phyloP scores from a whole-genome alignment of 2,888 invertebrate genomes.

The Ophion slaviceki region DNA sequence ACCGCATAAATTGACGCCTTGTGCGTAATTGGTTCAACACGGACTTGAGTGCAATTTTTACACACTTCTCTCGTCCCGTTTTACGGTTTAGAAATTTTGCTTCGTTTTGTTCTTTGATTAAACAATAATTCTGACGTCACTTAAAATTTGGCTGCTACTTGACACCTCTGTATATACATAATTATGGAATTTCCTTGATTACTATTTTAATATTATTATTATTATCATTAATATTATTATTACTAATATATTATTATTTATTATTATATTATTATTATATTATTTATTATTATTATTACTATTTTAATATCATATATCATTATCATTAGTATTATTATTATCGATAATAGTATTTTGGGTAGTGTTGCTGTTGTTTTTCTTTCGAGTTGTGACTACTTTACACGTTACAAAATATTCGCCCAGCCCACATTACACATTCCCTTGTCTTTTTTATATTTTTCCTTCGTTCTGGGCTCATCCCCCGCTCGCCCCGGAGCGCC shows the following conservation, averaged over 20 bases:
- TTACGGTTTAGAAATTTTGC: too few relatives aligned
- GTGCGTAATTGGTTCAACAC: background rate
- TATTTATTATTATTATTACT: too few relatives aligned
- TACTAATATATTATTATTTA: too few relatives aligned
- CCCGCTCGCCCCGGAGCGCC: background rate
- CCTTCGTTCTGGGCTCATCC: constrained; percentile 12
- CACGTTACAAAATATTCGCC: background rate
- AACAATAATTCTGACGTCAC: too few relatives aligned
- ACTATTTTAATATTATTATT: too few relatives aligned
- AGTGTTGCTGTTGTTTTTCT: background rate
- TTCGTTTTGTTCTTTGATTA: too few relatives aligned
- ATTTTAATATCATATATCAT: too few relatives aligned
- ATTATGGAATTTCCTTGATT: constrained; percentile 1
- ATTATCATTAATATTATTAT: background rate
- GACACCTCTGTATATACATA: background rate
- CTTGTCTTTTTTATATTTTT: constrained; percentile 27
- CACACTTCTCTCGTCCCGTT: background rate
- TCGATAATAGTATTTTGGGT: background rate
- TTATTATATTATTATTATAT: too few relatives aligned
- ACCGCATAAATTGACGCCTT: background rate
- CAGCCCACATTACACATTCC: background rate
- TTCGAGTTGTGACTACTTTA: background rate
- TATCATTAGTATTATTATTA: background rate
- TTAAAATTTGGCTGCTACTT: too few relatives aligned
- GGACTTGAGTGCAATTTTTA: background rate